Evolutionary conservation across 2,113 vertebrate genomes (phyloP), one percentile per base, ranked within the genome.

Genomic region (Natator depressus): DNA sequence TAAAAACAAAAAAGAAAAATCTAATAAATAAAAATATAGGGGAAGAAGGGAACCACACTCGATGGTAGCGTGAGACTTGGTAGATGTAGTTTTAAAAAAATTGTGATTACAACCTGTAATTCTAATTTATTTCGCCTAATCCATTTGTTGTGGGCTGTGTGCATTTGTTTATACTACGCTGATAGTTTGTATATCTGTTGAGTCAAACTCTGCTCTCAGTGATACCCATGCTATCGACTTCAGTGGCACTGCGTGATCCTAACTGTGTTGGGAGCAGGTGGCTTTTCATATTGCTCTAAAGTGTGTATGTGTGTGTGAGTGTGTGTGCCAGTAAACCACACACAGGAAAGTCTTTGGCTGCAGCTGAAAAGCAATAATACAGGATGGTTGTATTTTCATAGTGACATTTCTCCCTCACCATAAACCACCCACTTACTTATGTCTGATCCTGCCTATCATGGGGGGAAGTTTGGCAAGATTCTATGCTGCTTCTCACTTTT

Each of bases 281-380:
- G 93, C 96, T 96, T 94, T 93, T 96, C 96, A 91, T 38, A 93
- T 89, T 96, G 93, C 96, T 96, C 91, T 10, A 95, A 96, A 95
- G 92, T 89, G 96, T 7, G 24, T 76, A 38, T 12, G 22, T 75
- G 38, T 46, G 22, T 95, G 95, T 89, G 87, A 95, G 96, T 97
- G 96, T 96, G 96, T 20, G 96, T 96, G 91, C 13, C 6, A 93
- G 96, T 97, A 17, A 35, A n/a, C 16, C 16, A n/a, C 95, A 96
- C 94, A 93, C 65, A 96, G 95, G 95, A 96, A 97, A 95, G 94
- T 97, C 93, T 96, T 80, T 38, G 93, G 5, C 92, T 95, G 96
- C 95, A 96, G 97, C 97, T 96, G 97, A 97, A 92, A 97, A 97
- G 96, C 96, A 97, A 92, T 95, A 95, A 95, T 69, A 89, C 5